Percentiles rank a stretch among this genome's conserved stretches.
phyloP scores from a whole-genome alignment of 2,888 invertebrate species.

The Crossocerus cetratus region DNA sequence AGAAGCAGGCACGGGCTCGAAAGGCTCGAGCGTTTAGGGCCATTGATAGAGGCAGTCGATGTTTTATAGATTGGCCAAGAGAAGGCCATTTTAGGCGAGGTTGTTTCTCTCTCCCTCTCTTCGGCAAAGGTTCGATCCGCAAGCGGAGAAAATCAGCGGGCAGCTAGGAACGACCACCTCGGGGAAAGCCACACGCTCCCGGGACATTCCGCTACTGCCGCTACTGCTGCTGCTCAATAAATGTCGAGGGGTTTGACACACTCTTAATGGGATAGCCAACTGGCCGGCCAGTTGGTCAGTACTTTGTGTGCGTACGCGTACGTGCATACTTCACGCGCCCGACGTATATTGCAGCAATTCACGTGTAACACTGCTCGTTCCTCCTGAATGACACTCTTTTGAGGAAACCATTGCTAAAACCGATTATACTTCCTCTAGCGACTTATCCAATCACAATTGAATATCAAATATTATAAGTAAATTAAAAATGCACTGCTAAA shows the following conservation, averaged over 20 bases:
- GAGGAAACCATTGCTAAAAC: no score
- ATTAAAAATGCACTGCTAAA: no score
- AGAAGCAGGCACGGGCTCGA: slow-evolving; percentile 42
- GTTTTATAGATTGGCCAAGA: slow-evolving; percentile 68
- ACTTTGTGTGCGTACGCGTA: no score
- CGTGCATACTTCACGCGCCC: no score
- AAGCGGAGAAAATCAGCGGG: slow-evolving; percentile 63
- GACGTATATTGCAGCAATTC: no score
- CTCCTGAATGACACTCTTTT: no score
- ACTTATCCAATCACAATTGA: no score
- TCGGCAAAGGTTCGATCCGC: slow-evolving; percentile 48
- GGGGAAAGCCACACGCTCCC: slow-evolving; percentile 33
- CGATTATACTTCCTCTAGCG: no score
- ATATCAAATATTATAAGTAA: no score
- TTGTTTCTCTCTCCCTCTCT: slow-evolving; percentile 27
- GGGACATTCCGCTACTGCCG: slow-evolving; percentile 52
- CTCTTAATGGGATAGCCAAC: slow-evolving; percentile 54
- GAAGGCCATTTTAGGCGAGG: slow-evolving; percentile 59
- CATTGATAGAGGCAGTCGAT: slow-evolving; percentile 55
- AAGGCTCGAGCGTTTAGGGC: slow-evolving; percentile 55
- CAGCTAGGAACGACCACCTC: slow-evolving; percentile 26
- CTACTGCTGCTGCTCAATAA: slow-evolving; percentile 60
- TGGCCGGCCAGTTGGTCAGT: no score
- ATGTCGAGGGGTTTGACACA: slow-evolving; percentile 67
- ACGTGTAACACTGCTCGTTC: no score